Percentiles rank a stretch among this genome's conserved stretches.
Evolutionary conservation across 2,888 invertebrate genomes (phyloP).

Genomic region (Netelia fuscicornis): DNA sequence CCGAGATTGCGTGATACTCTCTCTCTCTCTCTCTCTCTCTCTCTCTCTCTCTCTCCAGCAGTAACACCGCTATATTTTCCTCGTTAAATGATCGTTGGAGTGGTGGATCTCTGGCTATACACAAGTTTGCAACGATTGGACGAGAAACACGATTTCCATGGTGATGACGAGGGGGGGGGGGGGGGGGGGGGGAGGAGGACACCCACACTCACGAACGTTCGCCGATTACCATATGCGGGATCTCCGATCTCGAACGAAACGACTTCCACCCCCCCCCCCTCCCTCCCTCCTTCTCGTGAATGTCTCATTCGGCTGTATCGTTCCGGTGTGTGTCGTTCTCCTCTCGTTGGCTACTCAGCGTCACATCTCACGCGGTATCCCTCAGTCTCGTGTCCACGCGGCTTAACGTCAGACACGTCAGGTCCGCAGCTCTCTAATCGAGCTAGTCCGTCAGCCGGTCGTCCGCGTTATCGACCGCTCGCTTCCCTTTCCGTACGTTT

Average conservation of each 20-base stretch:
- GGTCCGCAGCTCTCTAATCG: constrained; percentile 71
- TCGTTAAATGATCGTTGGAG: constrained; percentile 67
- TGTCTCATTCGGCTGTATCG: constrained; percentile 71
- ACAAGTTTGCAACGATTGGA: constrained; percentile 62
- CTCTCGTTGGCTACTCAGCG: constrained; percentile 61
- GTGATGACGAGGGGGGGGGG: constrained; percentile 6
- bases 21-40: not conserved
- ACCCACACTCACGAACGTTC: constrained; percentile 79
- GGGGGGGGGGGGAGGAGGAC: constrained; percentile 69
- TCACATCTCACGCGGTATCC: constrained; percentile 68
- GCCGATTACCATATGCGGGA: constrained; percentile 83
- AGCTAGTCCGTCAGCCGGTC: constrained; percentile 67
- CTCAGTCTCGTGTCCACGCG: constrained; percentile 80
- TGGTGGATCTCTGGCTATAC: constrained; percentile 62
- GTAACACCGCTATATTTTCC: constrained; percentile 35
- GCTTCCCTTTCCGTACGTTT: constrained; percentile 58
- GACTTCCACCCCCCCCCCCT: constrained; percentile 33
- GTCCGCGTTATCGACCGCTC: constrained; percentile 59
- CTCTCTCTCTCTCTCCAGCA: not conserved
- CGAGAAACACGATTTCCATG: constrained; percentile 69
- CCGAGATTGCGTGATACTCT: not conserved
- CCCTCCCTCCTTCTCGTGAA: constrained; percentile 20
- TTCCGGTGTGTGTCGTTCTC: constrained; percentile 70
- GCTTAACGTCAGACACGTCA: constrained; percentile 71
- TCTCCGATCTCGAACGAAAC: constrained; percentile 75